Base-by-base conservation (phyloP, 2,797 vertebrate species). In the Otolemur crassicaudatus region DNA sequence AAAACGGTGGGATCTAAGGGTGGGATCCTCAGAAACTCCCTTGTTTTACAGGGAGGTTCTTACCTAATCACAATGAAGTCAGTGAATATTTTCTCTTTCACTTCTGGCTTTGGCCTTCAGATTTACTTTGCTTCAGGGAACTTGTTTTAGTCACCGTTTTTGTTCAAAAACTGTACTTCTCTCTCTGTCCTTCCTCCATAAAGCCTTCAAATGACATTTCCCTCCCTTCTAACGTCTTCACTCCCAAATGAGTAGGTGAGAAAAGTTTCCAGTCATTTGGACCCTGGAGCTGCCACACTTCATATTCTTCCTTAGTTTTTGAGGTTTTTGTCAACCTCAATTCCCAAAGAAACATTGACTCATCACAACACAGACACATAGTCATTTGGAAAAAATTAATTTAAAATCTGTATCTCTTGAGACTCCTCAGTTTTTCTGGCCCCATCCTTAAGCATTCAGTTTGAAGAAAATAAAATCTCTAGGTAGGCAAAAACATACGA, bases 291-390 rank as follows among this genome's bases (percentile, higher is more conserved):
- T 84, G 81, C 77, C 76, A 14, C 17, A 19, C 34, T 82, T 76
- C 1, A 34, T 46, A 92, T 89, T 4, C 60, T 76, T 37, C 43
- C 37, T 87, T 46, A 63, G 70, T 67, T 90, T 82, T 65, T 37
- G 83, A 93, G 49, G 34, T 49, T 89, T 89, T 89, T 87, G 90
- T 85, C 5, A 29, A 25, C 11, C 27, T 70, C n/a, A 20, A 1
- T 79, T 70, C 93, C 82, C 87, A 95, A 61, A 94, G 91, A 96
- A 86, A 89, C 3, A 75, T 8, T 90, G 88, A 96, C 34, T 96
- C 77, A 94, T 72, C 43, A 11, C 43, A 40, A 56, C 7, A 60
- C 3, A 67, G 70, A 37, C 6, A 79, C 22, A 37, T 5, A 93
- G 43, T 83, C 65, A 87, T 61, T 85, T 94, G 94, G 89, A 91